These are phyloP conservation scores for Drosophila pruinosa DNA, from an alignment of 1,140 invertebrate species.

Conservation along the genomic window DNA sequence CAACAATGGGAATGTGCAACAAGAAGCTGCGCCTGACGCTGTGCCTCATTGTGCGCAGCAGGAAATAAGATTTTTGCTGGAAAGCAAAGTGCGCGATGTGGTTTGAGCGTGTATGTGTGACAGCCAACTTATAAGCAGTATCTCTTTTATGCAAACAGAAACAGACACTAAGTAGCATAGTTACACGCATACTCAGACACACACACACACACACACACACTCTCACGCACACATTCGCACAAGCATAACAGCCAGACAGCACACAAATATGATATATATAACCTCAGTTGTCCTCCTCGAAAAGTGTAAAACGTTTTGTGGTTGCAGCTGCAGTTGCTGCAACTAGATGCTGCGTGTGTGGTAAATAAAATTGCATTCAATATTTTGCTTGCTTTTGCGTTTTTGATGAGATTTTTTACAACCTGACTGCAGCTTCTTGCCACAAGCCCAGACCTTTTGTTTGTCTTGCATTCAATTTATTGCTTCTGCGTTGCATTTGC, in stretches of 20 bases:
- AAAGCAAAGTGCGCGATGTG: conserved; percentile 11
- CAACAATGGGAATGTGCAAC: conserved; percentile 16
- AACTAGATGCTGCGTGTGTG: conserved; percentile 33
- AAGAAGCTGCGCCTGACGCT: conserved; percentile 42
- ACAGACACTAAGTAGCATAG: conserved; percentile 74
- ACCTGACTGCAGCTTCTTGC: not conserved
- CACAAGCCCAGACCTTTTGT: conserved; percentile 35
- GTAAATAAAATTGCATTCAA: conserved; percentile 79
- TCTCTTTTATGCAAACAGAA: conserved; percentile 53
- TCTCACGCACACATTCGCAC: conserved; percentile 5
- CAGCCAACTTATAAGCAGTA: conserved; percentile 43
- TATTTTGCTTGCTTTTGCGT: conserved; percentile 59
- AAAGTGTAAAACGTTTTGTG: conserved; percentile 41
- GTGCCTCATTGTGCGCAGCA: conserved; percentile 25
- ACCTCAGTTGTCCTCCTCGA: conserved; percentile 30
- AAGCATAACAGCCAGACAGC: not conserved
- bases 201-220: not conserved
- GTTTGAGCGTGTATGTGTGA: conserved; percentile 26
- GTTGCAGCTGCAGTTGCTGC: conserved; percentile 28
- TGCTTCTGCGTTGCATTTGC: conserved; percentile 48
- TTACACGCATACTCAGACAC: conserved; percentile 48
- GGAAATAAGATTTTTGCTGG: conserved; percentile 42
- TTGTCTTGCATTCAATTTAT: conserved; percentile 70
- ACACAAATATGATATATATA: conserved; percentile 63
- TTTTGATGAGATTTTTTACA: conserved; percentile 68